Percentiles rank a stretch among this genome's conserved stretches.
phyloP scores from a whole-genome alignment of 2,113 vertebrate species.

The Phasianus colchicus region DNA sequence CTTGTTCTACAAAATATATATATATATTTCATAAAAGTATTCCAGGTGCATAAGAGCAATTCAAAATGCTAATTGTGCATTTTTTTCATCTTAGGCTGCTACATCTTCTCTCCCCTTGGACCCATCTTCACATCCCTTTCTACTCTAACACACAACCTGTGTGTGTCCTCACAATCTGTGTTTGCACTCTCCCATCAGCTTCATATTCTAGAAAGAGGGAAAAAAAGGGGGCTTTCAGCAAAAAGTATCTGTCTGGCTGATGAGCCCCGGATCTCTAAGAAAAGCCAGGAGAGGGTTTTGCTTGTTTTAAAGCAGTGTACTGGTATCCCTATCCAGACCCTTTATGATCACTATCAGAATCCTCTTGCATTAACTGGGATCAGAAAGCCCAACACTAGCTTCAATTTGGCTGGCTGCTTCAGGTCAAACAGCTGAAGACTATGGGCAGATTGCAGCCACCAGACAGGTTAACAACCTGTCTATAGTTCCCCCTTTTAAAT shows the following conservation, averaged over 20 bases:
- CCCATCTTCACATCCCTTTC: background rate
- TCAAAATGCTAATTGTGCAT: background rate
- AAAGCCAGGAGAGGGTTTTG: background rate
- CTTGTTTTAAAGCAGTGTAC: background rate
- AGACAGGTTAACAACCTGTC: background rate
- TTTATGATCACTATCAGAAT: background rate
- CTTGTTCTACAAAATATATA: background rate
- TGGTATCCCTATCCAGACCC: background rate
- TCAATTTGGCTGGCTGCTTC: background rate
- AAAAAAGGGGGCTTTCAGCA: background rate
- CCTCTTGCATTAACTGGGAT: background rate
- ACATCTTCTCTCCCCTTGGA: background rate
- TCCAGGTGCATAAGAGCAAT: background rate
- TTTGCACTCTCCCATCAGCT: background rate
- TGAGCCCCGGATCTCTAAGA: background rate
- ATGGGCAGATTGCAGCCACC: background rate
- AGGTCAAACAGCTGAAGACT: fast-evolving
- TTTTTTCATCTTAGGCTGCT: background rate
- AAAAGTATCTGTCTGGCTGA: background rate
- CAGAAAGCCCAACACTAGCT: background rate
- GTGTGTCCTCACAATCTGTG: background rate
- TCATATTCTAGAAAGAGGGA: background rate
- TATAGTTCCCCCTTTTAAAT: background rate
- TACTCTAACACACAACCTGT: background rate
- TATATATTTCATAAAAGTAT: background rate